Percentiles rank a stretch among this genome's conserved stretches.
These are phyloP conservation scores for Aradus depressus DNA, from an alignment of 2,888 invertebrate genomes.

Conservation along the genomic window DNA sequence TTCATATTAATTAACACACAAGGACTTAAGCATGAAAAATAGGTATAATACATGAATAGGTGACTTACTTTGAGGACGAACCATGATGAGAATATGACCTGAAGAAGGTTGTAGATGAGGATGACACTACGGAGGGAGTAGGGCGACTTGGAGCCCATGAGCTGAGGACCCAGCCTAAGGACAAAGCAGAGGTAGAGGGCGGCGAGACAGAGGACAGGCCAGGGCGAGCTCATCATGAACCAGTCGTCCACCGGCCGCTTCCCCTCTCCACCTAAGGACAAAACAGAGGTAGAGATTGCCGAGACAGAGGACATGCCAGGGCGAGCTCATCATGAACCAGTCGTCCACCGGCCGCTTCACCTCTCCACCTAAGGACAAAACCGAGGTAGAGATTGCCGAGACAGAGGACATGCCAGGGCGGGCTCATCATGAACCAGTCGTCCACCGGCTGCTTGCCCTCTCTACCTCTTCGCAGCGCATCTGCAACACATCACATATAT, in stretches of 20 bases:
- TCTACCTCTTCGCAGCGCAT: no score
- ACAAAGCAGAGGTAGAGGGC: conserved; percentile 57
- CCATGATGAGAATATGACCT: conserved; percentile 74
- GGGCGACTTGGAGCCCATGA: conserved; percentile 44
- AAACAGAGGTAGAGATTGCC: conserved; percentile 54
- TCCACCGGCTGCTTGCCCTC: conserved; percentile 1
- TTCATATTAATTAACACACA: no score
- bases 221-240: conserved; percentile 37
- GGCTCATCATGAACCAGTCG: conserved; percentile 4
- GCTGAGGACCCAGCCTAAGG: conserved; percentile 54
- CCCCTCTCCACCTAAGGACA: conserved; percentile 36
- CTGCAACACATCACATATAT: no score
- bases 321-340: conserved; percentile 32
- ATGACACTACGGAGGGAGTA: conserved; percentile 39
- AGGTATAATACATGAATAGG: no score
- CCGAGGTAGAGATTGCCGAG: conserved; percentile 52
- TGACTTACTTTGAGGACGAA: conserved; percentile 46
- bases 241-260: neutral
- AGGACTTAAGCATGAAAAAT: no score
- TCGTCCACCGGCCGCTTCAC: neutral
- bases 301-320: conserved; percentile 48
- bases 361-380: conserved; percentile 41
- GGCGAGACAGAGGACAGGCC: conserved; percentile 46
- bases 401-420: conserved; percentile 47
- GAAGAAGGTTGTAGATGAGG: conserved; percentile 62